Evolutionary conservation across 2,113 vertebrate species (phyloP).

Genomic region (Calyptommatus sinebrachiatus): DNA sequence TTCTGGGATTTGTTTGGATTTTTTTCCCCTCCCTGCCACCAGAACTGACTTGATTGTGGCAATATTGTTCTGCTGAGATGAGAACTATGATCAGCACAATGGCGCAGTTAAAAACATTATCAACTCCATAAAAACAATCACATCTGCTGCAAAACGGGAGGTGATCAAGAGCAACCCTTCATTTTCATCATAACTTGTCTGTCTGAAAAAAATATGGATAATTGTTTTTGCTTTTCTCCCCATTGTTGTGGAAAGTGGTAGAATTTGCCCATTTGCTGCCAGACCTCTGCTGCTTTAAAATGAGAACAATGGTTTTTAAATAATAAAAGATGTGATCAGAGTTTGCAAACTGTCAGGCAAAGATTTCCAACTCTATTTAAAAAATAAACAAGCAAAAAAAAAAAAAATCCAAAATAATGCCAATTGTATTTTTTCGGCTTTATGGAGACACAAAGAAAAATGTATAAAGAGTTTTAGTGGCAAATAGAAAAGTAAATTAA

Average conservation of each 20-base stretch:
- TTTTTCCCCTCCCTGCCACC: slow-evolving; percentile 31
- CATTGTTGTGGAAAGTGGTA: slow-evolving; percentile 59
- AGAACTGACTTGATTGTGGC: slow-evolving; percentile 59
- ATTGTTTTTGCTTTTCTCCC: slow-evolving; percentile 49
- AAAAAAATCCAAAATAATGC: slow-evolving; percentile 34
- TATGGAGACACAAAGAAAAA: background rate
- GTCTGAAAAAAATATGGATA: slow-evolving; percentile 68
- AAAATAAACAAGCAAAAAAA: background rate
- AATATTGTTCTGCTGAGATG: slow-evolving; percentile 68
- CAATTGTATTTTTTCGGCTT: slow-evolving; percentile 29
- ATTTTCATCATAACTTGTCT: slow-evolving; percentile 65
- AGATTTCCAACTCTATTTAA: slow-evolving; percentile 19
- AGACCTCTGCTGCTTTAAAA: slow-evolving; percentile 55
- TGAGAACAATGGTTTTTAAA: slow-evolving; percentile 64
- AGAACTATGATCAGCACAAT: slow-evolving; percentile 62
- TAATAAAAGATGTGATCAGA: slow-evolving; percentile 47
- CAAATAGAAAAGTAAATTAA: background rate
- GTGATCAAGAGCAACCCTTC: slow-evolving; percentile 66
- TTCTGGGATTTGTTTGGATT: background rate
- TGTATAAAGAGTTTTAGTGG: background rate
- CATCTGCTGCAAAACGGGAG: slow-evolving; percentile 71
- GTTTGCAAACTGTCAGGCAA: slow-evolving; percentile 48
- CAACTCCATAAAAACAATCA: slow-evolving; percentile 74
- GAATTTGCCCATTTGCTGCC: slow-evolving; percentile 43
- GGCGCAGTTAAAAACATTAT: slow-evolving; percentile 65